These are phyloP conservation scores for Ips nitidus DNA, from an alignment of 1,140 invertebrate genomes.

Conservation along the genomic window DNA sequence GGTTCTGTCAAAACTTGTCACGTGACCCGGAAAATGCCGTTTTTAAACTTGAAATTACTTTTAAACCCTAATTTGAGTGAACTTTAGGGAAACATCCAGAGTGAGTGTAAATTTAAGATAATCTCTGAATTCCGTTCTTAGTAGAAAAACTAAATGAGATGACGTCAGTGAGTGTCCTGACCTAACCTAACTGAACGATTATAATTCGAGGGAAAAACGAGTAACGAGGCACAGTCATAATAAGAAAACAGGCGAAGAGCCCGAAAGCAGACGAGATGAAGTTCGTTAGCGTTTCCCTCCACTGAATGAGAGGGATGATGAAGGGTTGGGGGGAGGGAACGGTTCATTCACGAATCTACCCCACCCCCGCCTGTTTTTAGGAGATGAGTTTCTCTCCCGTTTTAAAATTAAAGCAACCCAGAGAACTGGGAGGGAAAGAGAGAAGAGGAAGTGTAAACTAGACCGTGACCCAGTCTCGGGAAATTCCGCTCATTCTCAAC, in stretches of 20 bases:
- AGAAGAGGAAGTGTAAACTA: slow-evolving; percentile 34
- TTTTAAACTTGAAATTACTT: no score
- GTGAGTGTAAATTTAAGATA: no score
- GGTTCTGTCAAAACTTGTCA: no score
- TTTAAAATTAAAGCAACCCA: slow-evolving; percentile 31
- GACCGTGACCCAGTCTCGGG: slow-evolving; percentile 33
- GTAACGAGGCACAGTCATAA: slow-evolving; percentile 16
- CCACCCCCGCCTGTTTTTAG: slow-evolving; percentile 28
- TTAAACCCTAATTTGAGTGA: no score
- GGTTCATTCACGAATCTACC: slow-evolving; percentile 30
- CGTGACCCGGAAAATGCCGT: no score
- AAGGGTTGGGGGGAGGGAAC: not conserved
- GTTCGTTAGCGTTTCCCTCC: slow-evolving; percentile 29
- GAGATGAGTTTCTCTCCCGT: slow-evolving; percentile 34
- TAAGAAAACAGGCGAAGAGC: slow-evolving; percentile 26
- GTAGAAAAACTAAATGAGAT: no score
- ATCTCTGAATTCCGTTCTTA: no score
- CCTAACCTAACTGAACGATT: not conserved
- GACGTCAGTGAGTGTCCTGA: not conserved
- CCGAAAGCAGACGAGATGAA: slow-evolving; percentile 29
- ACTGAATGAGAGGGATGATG: slow-evolving; percentile 14
- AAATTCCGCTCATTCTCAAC: slow-evolving; percentile 27
- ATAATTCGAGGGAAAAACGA: slow-evolving; percentile 6
- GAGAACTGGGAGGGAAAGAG: slow-evolving; percentile 8
- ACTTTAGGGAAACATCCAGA: no score